Base-by-base conservation (phyloP, 2,888 invertebrate species). In the Agrochola litura region DNA sequence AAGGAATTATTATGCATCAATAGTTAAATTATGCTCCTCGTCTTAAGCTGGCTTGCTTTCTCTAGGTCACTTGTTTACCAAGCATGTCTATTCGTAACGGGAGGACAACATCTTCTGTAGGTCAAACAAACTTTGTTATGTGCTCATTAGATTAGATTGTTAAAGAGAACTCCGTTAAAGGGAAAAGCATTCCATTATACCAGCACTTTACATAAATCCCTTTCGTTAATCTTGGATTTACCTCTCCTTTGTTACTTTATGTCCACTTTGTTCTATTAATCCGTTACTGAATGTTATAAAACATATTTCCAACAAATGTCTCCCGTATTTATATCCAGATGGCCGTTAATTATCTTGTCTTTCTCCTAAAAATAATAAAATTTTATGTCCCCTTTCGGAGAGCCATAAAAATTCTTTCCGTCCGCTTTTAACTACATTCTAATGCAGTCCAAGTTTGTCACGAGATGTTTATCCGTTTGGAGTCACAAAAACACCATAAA, bases 321-420 rank as follows among this genome's bases (percentile, higher is more conserved):
- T 70, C 76, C 77, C 73, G 75, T 91, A 88, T 89, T 89, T 89
- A 86, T 89, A 85, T 82, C 81, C 82, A 88, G 85, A 84, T 85
- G 90, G 87, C 89, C 90, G 91, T 94, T 93, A 93, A 92, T 93
- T 91, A 91, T 91, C 88, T 89, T 90, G 92, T 91, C 89, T 89
- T 89, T 92, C 90, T 91, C 80, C 86, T 81, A 88, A 91, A 91
- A 90, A 92, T 87, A 92, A 93, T 94, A 94, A 94, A 94, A 91
- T 91, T 94, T 95, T 93, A 95, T 93, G 93, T 93, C 89, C 91
- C 76, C 88, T 92, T 94, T 91, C 83, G 90, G 91, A 91, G 86
- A 89, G 91, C 86, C 90, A 94, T 96, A 95, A 96, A 95, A 95
- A 95, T 94, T 95, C 94, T 92, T 95, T 90, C 92, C 82, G 84